These are phyloP conservation scores for Andricus grossulariae DNA, from an alignment of 1,140 invertebrate genomes.

Conservation along the genomic window DNA sequence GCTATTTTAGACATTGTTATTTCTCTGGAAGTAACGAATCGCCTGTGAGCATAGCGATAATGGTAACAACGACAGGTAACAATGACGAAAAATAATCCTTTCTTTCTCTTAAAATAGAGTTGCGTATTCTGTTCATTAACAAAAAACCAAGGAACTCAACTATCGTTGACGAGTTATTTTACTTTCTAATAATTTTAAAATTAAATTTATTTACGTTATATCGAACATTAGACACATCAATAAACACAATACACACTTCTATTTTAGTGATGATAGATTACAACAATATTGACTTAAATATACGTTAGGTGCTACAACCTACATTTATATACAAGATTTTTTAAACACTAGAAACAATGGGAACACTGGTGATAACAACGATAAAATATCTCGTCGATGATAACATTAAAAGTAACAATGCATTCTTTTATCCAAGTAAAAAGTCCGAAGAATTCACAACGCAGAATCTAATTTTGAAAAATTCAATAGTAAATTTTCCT, in stretches of 20 bases:
- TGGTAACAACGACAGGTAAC: not conserved
- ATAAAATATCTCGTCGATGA: slow-evolving; percentile 27
- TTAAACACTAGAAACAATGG: slow-evolving; percentile 6
- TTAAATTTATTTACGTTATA: not conserved
- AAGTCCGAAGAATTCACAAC: not conserved
- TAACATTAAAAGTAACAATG: slow-evolving; percentile 21
- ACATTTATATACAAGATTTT: slow-evolving; percentile 21
- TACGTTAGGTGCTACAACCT: slow-evolving; percentile 1
- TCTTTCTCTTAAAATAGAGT: slow-evolving; percentile 4
- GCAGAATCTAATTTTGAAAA: not conserved
- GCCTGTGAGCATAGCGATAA: not conserved
- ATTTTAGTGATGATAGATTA: not conserved
- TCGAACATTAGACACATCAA: not conserved
- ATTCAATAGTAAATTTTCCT: not conserved
- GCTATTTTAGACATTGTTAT: slow-evolving; percentile 27
- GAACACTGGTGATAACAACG: slow-evolving; percentile 25
- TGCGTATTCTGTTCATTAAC: not conserved
- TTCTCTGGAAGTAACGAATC: slow-evolving; percentile 23
- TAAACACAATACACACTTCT: not conserved
- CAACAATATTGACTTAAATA: slow-evolving; percentile 24
- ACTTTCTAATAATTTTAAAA: not conserved
- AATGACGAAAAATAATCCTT: not conserved
- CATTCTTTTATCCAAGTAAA: slow-evolving; percentile 9
- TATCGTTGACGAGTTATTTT: not conserved
- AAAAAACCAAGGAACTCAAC: not conserved